Conservation (phyloP, 2,888 invertebrate species). For the Pterobdella sp. region DNA sequence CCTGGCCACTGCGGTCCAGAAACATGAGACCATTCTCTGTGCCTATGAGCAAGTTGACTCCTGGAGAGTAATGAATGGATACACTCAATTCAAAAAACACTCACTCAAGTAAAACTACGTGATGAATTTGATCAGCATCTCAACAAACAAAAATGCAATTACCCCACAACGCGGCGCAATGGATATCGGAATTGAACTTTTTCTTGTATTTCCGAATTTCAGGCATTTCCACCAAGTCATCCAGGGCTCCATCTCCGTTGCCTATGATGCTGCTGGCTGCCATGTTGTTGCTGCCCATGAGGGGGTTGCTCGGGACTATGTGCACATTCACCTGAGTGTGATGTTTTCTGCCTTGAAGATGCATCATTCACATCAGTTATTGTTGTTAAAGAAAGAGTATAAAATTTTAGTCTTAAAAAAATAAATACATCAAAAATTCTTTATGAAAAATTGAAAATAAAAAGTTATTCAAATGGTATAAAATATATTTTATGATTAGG, state of each 20-base stretch:
- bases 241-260: constrained; percentile 77
- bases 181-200: constrained; percentile 95
- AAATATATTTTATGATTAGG: too few species aligned
- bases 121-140: background rate
- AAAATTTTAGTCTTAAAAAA: too few species aligned
- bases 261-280: constrained; percentile 61
- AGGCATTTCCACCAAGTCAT: constrained; percentile 82
- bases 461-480: too few species aligned
- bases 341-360: too few species aligned
- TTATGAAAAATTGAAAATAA: too few species aligned
- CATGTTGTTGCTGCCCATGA: background rate
- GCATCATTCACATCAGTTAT: too few species aligned
- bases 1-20: constrained; percentile 89
- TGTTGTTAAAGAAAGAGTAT: too few species aligned
- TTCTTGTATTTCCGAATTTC: constrained; percentile 99
- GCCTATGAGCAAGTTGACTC: constrained; percentile 94
- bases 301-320: background rate
- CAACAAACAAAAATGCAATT: constrained; percentile 41
- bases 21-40: constrained; percentile 98
- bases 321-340: background rate
- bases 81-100: background rate
- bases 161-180: constrained; percentile 99
- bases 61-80: constrained; percentile 52
- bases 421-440: too few species aligned
- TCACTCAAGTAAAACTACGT: background rate